Evolutionary conservation across 2,888 invertebrate genomes (phyloP), one percentile per base, ranked within the genome.

Genomic region (Apocheima hispidaria): DNA sequence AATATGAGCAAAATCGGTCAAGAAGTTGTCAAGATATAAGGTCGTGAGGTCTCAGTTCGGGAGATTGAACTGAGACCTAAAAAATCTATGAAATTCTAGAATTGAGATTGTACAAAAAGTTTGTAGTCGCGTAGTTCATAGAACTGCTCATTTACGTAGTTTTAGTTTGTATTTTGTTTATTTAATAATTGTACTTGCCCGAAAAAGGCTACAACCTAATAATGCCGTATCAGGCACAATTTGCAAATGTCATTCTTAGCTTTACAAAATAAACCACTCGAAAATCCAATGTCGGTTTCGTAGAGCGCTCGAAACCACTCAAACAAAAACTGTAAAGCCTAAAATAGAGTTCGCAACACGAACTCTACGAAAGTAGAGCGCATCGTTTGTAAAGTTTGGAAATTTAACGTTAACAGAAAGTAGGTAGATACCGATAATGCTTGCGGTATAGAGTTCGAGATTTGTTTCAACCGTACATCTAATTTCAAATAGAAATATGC

Each of bases 271-370:
- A 68, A 70, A 66, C 52, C 58, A 43, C 33, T 54, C 28, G 28
- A 60, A 60, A 65, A 53, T 65, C 69, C 55, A 49, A 60, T 56
- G 59, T 60, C 50, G 51, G 60, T 50, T 38, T 48, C 59, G 38
- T 53, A 49, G 48, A 59, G 44, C 35, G 49, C 61, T 63, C 58
- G 40, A 70, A 70, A 71, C 62, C 64, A 64, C 71, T 69, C 63
- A 51, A 70, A 71, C 70, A 70, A 73, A 73, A 72, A 70, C 71
- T 68, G 65, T 63, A 66, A 69, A 73, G 70, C 73, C 73, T 66
- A 68, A 71, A 73, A 73, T 68, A 64, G 68, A 68, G 71, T 70
- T 71, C 51, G 63, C 52, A 60, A 60, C 66, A 60, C 60, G 57
- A 72, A 69, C 69, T 65, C 52, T 56, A 53, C 58, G 21, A 66